phyloP scores from a whole-genome alignment of 2,888 invertebrate species.

The Tromatobia lineatoria region DNA sequence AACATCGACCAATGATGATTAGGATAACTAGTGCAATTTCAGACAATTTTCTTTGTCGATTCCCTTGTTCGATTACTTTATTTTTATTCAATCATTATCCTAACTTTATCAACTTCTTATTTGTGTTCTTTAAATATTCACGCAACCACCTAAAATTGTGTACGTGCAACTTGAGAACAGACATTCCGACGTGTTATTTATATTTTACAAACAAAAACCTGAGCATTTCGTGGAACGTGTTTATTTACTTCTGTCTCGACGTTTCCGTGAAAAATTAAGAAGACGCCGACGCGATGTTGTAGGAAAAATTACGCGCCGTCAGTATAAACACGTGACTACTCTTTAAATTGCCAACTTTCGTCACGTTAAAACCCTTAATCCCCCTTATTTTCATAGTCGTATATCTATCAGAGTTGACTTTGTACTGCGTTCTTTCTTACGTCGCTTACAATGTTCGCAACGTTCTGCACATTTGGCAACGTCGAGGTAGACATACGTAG shows the following conservation, averaged over 20 bases:
- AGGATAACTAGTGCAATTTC: too few relatives aligned
- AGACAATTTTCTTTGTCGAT: too few relatives aligned
- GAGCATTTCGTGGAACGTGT: not conserved
- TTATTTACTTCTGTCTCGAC: not conserved
- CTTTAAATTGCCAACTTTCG: slow-evolving; percentile 4
- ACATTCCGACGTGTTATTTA: not conserved
- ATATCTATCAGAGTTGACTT: slow-evolving; percentile 10
- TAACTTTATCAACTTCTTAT: not conserved
- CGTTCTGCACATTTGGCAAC: slow-evolving; percentile 55
- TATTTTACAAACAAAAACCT: too few relatives aligned
- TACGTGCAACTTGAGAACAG: not conserved
- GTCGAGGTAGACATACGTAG: slow-evolving; percentile 25
- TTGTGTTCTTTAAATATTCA: not conserved
- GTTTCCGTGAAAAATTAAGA: not conserved
- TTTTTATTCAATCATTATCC: not conserved
- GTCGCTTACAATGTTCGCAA: slow-evolving; percentile 48
- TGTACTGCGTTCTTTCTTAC: slow-evolving; percentile 13
- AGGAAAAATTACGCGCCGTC: slow-evolving; percentile 9
- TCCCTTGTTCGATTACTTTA: not conserved
- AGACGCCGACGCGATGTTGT: not conserved
- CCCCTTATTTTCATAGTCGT: slow-evolving; percentile 21
- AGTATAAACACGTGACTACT: slow-evolving; percentile 10
- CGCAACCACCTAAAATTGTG: not conserved
- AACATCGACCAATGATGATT: too few relatives aligned
- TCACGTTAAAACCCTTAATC: not conserved